These are phyloP conservation scores for Sciaenops ocellatus DNA, from an alignment of 2,797 vertebrate species.

Conservation along the genomic window DNA sequence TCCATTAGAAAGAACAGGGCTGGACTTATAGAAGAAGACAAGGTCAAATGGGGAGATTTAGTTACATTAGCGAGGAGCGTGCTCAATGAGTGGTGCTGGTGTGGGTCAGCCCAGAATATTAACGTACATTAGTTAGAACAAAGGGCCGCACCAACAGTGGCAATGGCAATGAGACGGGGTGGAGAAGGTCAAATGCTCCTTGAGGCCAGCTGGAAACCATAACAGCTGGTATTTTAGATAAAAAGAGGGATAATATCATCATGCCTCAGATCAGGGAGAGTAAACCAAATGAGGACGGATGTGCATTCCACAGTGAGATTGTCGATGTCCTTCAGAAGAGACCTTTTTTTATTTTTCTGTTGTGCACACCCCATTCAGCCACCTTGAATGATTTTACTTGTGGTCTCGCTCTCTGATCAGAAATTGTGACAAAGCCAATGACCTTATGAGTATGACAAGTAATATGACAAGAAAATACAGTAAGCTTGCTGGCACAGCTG, in stretches of 20 bases:
- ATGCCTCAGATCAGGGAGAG: constrained; percentile 55
- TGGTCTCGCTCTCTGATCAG: constrained; percentile 35
- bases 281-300: constrained; percentile 54
- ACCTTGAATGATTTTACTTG: constrained; percentile 49
- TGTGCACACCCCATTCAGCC: constrained; percentile 12
- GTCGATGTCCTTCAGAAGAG: constrained; percentile 38
- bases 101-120: constrained; percentile 74
- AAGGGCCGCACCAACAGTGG: constrained; percentile 55
- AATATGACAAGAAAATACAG: constrained; percentile 43
- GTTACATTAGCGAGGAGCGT: constrained; percentile 68
- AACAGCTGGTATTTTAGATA: constrained; percentile 65
- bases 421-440: constrained; percentile 41
- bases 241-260: constrained; percentile 47
- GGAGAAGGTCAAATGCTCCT: constrained; percentile 71
- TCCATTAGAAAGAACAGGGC: constrained; percentile 58
- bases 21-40: constrained; percentile 64
- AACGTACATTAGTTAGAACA: constrained; percentile 70
- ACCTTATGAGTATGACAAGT: constrained; percentile 34
- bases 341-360: constrained; percentile 43
- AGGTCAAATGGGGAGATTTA: constrained; percentile 70
- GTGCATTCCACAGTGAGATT: constrained; percentile 24
- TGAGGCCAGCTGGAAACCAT: constrained; percentile 68
- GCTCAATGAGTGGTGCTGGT: constrained; percentile 57
- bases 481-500: constrained; percentile 52
- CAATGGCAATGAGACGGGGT: constrained; percentile 55